Evolutionary conservation across 2,888 invertebrate species (phyloP).

Genomic region (Caenorhabditis wallacei): DNA sequence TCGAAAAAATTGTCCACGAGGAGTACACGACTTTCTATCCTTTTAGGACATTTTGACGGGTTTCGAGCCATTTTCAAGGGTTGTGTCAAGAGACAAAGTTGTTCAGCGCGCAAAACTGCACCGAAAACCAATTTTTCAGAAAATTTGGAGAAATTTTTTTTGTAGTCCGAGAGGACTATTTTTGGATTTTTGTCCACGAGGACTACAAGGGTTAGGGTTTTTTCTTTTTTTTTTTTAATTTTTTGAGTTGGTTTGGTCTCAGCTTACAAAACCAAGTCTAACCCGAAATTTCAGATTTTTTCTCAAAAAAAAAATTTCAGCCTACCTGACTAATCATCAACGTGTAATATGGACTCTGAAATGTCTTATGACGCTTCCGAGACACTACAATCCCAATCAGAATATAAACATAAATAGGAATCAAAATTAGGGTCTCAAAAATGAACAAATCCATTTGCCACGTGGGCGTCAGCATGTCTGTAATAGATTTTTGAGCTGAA

Average conservation of each 20-base stretch:
- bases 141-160: no score
- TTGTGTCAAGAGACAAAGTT: no score
- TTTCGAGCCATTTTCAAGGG: no score
- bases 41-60: no score
- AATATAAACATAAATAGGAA: slow-evolving; percentile 40
- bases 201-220: no score
- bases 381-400: slow-evolving; percentile 29
- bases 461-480: slow-evolving; percentile 9
- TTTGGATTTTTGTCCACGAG: not conserved
- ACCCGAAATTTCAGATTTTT: not conserved
- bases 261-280: no score
- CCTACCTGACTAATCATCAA: slow-evolving; percentile 12
- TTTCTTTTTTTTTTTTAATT: not conserved
- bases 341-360: slow-evolving; percentile 44
- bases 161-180: not conserved
- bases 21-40: no score
- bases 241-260: no score
- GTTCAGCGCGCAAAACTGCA: no score
- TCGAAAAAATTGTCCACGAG: no score
- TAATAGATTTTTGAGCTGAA: not conserved
- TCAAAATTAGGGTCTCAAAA: slow-evolving; percentile 28
- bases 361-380: slow-evolving; percentile 22
- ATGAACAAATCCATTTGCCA: slow-evolving; percentile 36
- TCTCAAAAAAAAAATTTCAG: not conserved
- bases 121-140: no score